phyloP scores from a whole-genome alignment of 2,888 invertebrate species.

The Chalcis sispes region DNA sequence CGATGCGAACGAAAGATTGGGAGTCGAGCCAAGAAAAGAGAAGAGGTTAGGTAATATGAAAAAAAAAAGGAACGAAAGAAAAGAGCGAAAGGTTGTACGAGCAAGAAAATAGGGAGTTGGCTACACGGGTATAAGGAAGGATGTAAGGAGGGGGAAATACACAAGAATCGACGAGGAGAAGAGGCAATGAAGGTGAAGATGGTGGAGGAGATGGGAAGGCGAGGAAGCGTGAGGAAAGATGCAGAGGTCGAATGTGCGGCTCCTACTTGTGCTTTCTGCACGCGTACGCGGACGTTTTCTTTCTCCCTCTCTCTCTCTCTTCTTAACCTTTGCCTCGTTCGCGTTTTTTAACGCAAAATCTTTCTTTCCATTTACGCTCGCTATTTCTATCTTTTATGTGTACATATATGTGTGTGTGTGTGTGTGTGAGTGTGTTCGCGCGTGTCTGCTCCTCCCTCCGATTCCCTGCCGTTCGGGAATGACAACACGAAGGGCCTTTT shows the following conservation, averaged over 20 bases:
- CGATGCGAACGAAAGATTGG: constrained; percentile 29
- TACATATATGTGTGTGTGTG: too few species aligned
- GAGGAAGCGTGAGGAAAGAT: constrained; percentile 49
- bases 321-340: constrained; percentile 73
- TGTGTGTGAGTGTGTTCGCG: too few species aligned
- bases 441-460: neutral
- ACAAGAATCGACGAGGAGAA: neutral
- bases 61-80: constrained; percentile 26
- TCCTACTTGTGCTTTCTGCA: constrained; percentile 72
- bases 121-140: neutral
- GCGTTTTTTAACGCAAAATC: constrained; percentile 73
- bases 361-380: constrained; percentile 56
- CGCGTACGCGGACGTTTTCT: constrained; percentile 68
- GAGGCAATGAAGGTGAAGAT: constrained; percentile 6
- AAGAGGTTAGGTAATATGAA: constrained; percentile 11
- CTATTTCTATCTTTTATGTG: too few species aligned
- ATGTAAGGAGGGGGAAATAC: neutral
- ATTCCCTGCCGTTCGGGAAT: constrained; percentile 15
- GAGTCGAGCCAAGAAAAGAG: constrained; percentile 33
- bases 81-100: neutral
- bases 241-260: constrained; percentile 60
- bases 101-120: neutral
- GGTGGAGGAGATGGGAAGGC: constrained; percentile 5
- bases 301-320: too few species aligned
- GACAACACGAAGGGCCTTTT: constrained; percentile 36